Evolutionary conservation across 2,888 invertebrate genomes (phyloP), one percentile per base, ranked within the genome.

Genomic region (Tethea ocularis): DNA sequence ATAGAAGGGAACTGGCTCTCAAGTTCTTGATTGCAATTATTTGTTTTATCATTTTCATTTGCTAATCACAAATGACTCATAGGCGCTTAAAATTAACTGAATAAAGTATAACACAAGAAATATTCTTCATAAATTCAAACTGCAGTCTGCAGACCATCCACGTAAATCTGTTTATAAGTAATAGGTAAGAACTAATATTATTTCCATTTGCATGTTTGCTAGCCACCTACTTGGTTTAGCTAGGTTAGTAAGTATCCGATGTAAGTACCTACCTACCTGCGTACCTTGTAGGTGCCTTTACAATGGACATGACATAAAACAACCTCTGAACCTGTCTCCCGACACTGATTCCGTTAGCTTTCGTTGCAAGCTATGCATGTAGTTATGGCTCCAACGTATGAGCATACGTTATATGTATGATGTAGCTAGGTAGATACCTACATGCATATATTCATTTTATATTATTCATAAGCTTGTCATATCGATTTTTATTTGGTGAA

Each of bases 291-390:
- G 24, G 52, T 57, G 60, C 62, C 57, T 62, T 61, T 68, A 72
- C 74, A 77, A 76, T 77, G 69, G 71, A 71, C 61, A 71, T 68
- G 71, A 72, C 74, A 78, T 80, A 77, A 77, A 82, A 74, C 77
- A 70, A 74, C 77, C 74, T 77, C 70, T 73, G 75, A 80, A 79
- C 82, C 81, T 73, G 78, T 79, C 79, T 71, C 67, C 33, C 71
- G 68, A 68, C 73, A 74, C 71, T 63, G 68, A 78, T 78, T 80
- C 83, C 83, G 83, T 83, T 84, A 84, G 74, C 66, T 68, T 68
- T 71, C 69, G 66, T 63, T 71, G 69, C 69, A 68, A 70, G 63
- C 59, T 60, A 61, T 63, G 66, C 68, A 62, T 66, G 71, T 69
- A 67, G 51, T 6, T 33, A 33, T 54, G 51, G 57, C 65, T 72